A percentile compares a stretch with the other conserved stretches of the same genome.
phyloP scores from a whole-genome alignment of 2,113 vertebrate genomes.

The human (Homo sapiens) region DNA sequence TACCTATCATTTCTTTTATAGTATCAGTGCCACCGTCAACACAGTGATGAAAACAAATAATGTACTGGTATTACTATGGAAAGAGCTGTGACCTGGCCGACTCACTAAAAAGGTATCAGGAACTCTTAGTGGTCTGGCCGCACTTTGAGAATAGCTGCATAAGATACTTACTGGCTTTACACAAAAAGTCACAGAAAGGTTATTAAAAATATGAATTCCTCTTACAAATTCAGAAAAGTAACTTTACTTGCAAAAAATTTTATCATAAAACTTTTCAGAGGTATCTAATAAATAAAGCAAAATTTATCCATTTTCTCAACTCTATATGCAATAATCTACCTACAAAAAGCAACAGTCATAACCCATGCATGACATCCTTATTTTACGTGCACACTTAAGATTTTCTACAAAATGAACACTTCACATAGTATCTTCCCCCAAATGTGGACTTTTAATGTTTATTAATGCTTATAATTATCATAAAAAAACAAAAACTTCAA shows the following conservation, averaged over 20 bases:
- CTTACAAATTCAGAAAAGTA: not conserved
- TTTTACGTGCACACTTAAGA: not conserved
- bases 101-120: not conserved
- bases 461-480: not conserved
- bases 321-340: not conserved
- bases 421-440: not conserved
- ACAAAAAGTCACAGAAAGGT: not conserved
- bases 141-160: not conserved
- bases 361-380: not conserved
- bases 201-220: not conserved
- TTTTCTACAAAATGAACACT: not conserved
- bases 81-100: not conserved
- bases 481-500: not conserved
- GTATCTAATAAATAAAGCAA: not conserved
- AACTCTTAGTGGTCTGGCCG: not conserved
- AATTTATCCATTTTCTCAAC: not conserved
- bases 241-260: not conserved
- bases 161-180: not conserved
- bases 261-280: not conserved
- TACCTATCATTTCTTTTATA: not conserved
- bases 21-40: not conserved
- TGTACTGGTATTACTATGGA: not conserved
- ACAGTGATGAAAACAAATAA: not conserved
- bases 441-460: constrained; percentile 6
- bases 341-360: not conserved